Conservation (phyloP, 2,888 invertebrate genomes). For the Brachypalpus laphriformis region DNA sequence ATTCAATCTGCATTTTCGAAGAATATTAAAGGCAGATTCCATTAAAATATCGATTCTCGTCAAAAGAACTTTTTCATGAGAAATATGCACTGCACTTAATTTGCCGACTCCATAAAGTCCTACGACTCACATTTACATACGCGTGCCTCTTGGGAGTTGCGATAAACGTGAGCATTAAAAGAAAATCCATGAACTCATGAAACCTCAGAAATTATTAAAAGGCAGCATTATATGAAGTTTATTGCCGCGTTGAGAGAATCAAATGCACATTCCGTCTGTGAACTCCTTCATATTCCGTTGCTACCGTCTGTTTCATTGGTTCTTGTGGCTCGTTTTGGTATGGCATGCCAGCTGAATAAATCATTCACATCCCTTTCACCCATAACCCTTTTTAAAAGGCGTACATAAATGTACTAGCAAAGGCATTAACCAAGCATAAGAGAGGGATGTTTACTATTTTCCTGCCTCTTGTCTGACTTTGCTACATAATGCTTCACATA, state of each 20-base stretch:
- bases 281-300: background rate
- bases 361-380: background rate
- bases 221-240: constrained; percentile 34
- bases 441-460: background rate
- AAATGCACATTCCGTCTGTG: constrained; percentile 1
- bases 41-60: constrained; percentile 45
- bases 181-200: constrained; percentile 15
- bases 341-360: constrained; percentile 19
- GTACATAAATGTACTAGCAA: background rate
- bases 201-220: constrained; percentile 25
- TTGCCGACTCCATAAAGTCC: constrained; percentile 17
- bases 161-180: background rate
- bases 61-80: constrained; percentile 13
- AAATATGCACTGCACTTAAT: constrained; percentile 25
- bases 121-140: constrained; percentile 3
- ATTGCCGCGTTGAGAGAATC: constrained; percentile 13
- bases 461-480: background rate
- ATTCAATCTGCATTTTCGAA: constrained; percentile 1
- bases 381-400: background rate
- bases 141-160: background rate
- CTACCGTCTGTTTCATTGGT: constrained; percentile 4
- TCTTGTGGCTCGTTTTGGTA: constrained; percentile 1
- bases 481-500: background rate
- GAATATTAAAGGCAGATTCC: constrained; percentile 5
- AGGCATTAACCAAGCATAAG: background rate